Evolutionary conservation across 2,888 invertebrate genomes (phyloP).

Genomic region (Conchocele bisecta): DNA sequence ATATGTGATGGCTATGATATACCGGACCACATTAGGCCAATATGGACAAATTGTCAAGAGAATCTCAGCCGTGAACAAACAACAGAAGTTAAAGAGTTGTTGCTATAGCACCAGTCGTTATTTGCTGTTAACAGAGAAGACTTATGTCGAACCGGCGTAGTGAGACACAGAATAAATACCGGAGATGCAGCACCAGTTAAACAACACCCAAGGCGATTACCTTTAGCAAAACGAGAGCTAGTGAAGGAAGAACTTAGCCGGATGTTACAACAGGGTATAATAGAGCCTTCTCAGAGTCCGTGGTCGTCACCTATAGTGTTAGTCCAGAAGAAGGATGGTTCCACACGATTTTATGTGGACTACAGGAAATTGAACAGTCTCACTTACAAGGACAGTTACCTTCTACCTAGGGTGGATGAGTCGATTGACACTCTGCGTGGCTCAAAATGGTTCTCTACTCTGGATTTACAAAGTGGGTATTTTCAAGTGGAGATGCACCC

Average conservation of each 20-base stretch:
- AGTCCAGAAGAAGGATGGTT: constrained; percentile 77
- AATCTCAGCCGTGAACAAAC: constrained; percentile 1
- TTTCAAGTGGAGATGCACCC: constrained; percentile 1
- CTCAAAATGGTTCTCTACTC: constrained; percentile 21
- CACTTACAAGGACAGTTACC: constrained; percentile 29
- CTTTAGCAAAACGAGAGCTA: not conserved
- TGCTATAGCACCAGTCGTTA: not conserved
- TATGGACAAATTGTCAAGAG: not conserved
- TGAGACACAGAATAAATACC: constrained; percentile 7
- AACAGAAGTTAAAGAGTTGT: not conserved
- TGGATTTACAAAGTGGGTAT: constrained; percentile 27
- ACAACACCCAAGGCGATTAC: constrained; percentile 12
- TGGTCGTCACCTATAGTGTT: constrained; percentile 80
- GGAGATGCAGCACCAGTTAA: constrained; percentile 8
- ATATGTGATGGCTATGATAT: too few species aligned
- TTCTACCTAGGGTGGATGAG: constrained; percentile 31
- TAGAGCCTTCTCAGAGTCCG: constrained; percentile 69
- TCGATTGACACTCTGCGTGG: constrained; percentile 21
- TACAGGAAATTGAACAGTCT: constrained; percentile 64
- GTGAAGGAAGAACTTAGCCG: constrained; percentile 7
- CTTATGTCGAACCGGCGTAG: not conserved
- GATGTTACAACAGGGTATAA: constrained; percentile 26
- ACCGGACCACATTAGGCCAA: not conserved
- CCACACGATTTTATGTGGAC: constrained; percentile 65
- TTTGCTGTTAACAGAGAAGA: not conserved